Evolutionary conservation across 1,140 invertebrate species (phyloP), one percentile per base, ranked within the genome.

Genomic region (Drosophila repleta): DNA sequence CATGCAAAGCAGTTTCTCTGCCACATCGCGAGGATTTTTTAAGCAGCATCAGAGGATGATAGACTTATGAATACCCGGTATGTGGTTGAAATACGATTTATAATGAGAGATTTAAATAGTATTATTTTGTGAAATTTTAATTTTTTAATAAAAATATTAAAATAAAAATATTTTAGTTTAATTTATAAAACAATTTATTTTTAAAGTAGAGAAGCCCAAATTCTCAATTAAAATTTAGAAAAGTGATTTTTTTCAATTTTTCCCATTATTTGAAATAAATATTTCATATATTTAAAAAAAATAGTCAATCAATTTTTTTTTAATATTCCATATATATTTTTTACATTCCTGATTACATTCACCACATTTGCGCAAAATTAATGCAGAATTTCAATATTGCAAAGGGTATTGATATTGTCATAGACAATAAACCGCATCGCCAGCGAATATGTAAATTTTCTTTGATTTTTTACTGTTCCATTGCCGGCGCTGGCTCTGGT

Each of bases 361-460:
- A 29, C 3, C 1, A 7, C 3, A 29, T 29, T 29, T 29, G 1
- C 6, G 1, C 6, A 6, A 29, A 6, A 29, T 29, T 29, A 29
- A 29, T 29, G 3, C 3, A 3, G 3, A 29, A 7, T 1, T 29
- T 35, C 32, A 4, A 24, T 24, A 37, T 10, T 37, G 0, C 3
- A 24, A 5, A 26, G 46, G 18, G 58, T 51, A 51, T 39, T 11
- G n/a, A 11, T 18, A 32, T 21, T 49, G 21, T 11, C 45, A 46
- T 35, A 48, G 21, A 55, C 24, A 53, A 71, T 64, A 68, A 55
- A 63, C 57, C 52, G 58, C 64, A 67, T 53, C 58, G 61, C 49
- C 56, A 57, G 76, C 60, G 26, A 76, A 76, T 74, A 84, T 84
- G 80, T 61, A 84, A 84, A 84, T 75, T 71, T 71, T 17, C 18